These are phyloP conservation scores for Zophobas morio DNA, from an alignment of 1,140 invertebrate genomes.

Conservation along the genomic window DNA sequence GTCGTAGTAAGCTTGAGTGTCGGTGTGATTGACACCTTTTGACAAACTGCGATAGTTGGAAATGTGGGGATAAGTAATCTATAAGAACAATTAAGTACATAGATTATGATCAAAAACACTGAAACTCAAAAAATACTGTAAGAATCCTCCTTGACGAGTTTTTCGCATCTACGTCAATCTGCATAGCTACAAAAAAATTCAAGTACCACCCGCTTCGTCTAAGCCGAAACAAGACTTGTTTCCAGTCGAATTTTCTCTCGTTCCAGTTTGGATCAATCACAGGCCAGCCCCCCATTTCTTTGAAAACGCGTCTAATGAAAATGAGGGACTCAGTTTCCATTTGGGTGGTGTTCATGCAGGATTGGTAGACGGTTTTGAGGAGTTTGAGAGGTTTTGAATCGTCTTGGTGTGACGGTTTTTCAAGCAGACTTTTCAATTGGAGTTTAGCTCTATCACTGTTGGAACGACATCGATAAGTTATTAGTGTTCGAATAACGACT, in stretches of 20 bases:
- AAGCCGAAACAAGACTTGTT: conserved; percentile 83
- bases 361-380: conserved; percentile 46
- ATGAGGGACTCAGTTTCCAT: conserved; percentile 65
- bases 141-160: conserved; percentile 75
- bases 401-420: conserved; percentile 15
- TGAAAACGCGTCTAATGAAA: conserved; percentile 66
- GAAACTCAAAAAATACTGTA: background rate
- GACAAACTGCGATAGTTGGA: conserved; percentile 81
- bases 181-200: conserved; percentile 90
- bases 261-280: conserved; percentile 74
- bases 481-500: conserved; percentile 60
- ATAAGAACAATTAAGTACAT: conserved; percentile 64
- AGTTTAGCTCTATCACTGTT: conserved; percentile 62
- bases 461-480: too few species aligned
- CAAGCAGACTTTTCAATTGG: conserved; percentile 23
- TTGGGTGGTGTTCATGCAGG: conserved; percentile 46
- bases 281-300: conserved; percentile 73
- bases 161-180: conserved; percentile 86
- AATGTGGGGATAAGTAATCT: conserved; percentile 74
- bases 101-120: background rate
- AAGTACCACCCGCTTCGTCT: conserved; percentile 82
- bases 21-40: conserved; percentile 82
- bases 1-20: conserved; percentile 81
- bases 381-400: conserved; percentile 41
- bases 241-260: conserved; percentile 78